Base-by-base conservation (phyloP, 2,797 vertebrate species). In the Phaenicophaeus curvirostris region DNA sequence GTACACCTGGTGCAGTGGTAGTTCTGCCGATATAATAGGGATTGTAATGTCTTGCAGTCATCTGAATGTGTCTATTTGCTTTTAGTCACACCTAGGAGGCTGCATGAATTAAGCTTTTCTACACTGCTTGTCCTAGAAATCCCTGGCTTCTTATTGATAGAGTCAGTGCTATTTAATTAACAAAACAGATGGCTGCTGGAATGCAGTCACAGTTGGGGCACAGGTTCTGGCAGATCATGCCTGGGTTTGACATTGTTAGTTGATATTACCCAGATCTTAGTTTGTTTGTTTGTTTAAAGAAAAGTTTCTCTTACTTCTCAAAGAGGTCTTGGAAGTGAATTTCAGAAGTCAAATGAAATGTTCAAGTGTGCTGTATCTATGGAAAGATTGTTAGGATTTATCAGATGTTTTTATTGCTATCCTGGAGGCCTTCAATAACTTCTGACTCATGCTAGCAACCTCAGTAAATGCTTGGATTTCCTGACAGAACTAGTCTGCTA, bases 111-210 rank as follows among this genome's bases (percentile, higher is more conserved):
- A 53, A 62, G 71, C 24, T 74, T 87, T 85, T 58, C 67, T 83
- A 5, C 78, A 33, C 20, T 58, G 51, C 39, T 87, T 80, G 77
- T 80, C 35, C 31, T 72, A 63, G 54, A 92, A 92, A 83, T 87
- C 48, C 57, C 75, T 92, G 87, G 86, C 46, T 85, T 66, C 39
- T 78, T 85, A 46, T 5, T 75, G 54, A 65, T 90, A 85, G 57
- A 57, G 46, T 85, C 73, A 42, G 31, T 86, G 66, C 89, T 87
- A 23, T 77, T 93, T 93, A 95, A 94, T 89, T 95, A 95, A 87
- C 31, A 51, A 89, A 95, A 71, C 69, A 96, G 91, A 94, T 91
- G 91, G 91, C 72, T 91, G 42, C 55, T 90, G 44, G 65, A 90
- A 88, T 88, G 94, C 62, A 67, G 79, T 74, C 84, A 75, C 54